These are phyloP conservation scores for Ascaphus truei DNA, from an alignment of 2,113 vertebrate species.

Conservation along the genomic window DNA sequence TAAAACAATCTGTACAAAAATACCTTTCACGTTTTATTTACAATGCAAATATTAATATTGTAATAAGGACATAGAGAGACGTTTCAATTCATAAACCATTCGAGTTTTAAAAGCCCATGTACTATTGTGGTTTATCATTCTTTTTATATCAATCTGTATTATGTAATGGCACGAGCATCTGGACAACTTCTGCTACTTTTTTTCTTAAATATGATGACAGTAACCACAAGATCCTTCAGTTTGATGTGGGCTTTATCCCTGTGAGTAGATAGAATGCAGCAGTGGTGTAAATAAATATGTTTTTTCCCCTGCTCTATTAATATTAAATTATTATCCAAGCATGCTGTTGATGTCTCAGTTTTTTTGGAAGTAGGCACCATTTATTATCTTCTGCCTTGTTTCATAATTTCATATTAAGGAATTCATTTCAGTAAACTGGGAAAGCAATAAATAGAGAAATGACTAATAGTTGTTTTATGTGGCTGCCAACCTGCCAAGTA, in stretches of 20 bases:
- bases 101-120: neutral
- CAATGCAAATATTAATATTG: neutral
- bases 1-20: neutral
- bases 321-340: neutral
- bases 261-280: neutral
- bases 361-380: neutral
- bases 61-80: neutral
- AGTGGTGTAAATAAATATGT: neutral
- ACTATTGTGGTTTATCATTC: neutral
- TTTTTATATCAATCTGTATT: neutral
- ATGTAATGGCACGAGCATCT: neutral
- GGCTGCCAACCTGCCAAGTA: constrained; percentile 75
- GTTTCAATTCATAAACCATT: neutral
- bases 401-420: constrained; percentile 29
- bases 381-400: neutral
- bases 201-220: too few relatives aligned
- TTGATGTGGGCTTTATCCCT: too few relatives aligned
- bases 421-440: constrained; percentile 71
- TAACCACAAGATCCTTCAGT: too few relatives aligned
- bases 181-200: neutral
- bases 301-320: neutral
- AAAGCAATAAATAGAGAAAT: constrained; percentile 68
- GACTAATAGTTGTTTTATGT: constrained; percentile 73
- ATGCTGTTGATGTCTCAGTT: neutral
- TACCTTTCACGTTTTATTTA: neutral